Percentiles rank a stretch among this genome's conserved stretches.
These are phyloP conservation scores for Agrotis puta DNA, from an alignment of 2,888 invertebrate genomes.

Conservation along the genomic window DNA sequence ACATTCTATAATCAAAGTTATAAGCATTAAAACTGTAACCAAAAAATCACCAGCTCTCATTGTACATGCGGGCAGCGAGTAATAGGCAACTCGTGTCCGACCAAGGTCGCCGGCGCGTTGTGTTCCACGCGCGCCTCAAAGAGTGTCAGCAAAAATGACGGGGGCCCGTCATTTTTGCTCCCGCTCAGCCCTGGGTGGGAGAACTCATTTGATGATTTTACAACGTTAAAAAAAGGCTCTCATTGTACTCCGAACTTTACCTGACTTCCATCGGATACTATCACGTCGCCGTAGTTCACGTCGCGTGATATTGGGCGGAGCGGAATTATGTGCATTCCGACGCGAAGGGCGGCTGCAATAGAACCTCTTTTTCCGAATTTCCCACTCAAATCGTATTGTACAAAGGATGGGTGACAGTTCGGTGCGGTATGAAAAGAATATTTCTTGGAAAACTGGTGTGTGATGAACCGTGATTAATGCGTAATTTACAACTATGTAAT, in stretches of 20 bases:
- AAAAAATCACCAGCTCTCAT: neutral
- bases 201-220: too few species aligned
- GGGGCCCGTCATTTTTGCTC: too few species aligned
- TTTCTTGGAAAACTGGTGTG: constrained; percentile 16
- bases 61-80: too few species aligned
- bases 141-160: too few species aligned
- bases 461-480: constrained; percentile 2
- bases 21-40: too few species aligned
- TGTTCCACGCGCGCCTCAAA: too few species aligned
- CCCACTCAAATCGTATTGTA: constrained; percentile 44
- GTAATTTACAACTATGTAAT: too few species aligned
- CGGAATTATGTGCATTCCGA: constrained; percentile 80
- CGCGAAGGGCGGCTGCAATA: constrained; percentile 68
- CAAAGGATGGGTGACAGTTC: constrained; percentile 42
- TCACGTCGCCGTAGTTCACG: constrained; percentile 75
- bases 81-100: too few species aligned
- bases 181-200: too few species aligned
- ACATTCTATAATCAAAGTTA: too few species aligned
- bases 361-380: constrained; percentile 54
- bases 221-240: too few species aligned
- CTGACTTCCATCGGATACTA: constrained; percentile 58
- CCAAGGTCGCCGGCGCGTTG: too few species aligned
- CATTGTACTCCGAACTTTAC: constrained; percentile 30
- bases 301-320: constrained; percentile 76
- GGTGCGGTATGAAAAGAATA: constrained; percentile 17